Evolutionary conservation across 1,140 invertebrate species (phyloP).

Genomic region (Zaprionus kolodkinae): DNA sequence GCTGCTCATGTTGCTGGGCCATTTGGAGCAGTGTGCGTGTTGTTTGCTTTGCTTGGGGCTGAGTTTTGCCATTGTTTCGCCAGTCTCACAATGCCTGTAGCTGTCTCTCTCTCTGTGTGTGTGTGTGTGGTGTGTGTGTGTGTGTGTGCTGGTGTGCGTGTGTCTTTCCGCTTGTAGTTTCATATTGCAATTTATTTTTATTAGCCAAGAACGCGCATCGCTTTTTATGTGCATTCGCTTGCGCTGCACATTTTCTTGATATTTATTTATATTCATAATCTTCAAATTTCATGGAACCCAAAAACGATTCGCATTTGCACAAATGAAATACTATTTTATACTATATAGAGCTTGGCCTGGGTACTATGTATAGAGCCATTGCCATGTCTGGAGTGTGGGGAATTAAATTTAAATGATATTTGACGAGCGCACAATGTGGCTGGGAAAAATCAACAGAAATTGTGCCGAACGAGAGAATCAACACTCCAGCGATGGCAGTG

Average conservation of each 20-base stretch:
- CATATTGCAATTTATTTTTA: constrained; percentile 77
- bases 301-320: not conserved
- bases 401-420: constrained; percentile 82
- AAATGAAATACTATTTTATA: not conserved
- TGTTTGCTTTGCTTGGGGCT: constrained; percentile 19
- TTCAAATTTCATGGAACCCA: not conserved
- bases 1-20: constrained; percentile 33
- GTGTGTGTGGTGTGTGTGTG: constrained; percentile 4
- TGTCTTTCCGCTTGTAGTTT: constrained; percentile 47
- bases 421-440: constrained; percentile 44
- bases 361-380: constrained; percentile 1
- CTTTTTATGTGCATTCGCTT: constrained; percentile 47
- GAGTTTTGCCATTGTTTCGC: constrained; percentile 22
- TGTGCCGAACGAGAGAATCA: constrained; percentile 37
- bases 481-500: constrained; percentile 19
- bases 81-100: not conserved
- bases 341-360: no score
- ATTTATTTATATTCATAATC: constrained; percentile 13
- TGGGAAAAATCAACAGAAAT: constrained; percentile 43
- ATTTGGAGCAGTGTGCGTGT: constrained; percentile 15
- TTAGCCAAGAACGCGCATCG: constrained; percentile 33
- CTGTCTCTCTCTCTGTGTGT: not conserved
- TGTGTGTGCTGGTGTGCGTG: constrained; percentile 5
- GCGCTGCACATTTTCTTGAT: not conserved
- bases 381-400: constrained; percentile 32